phyloP scores from a whole-genome alignment of 1,140 invertebrate species.

The Parapsyche elsis region DNA sequence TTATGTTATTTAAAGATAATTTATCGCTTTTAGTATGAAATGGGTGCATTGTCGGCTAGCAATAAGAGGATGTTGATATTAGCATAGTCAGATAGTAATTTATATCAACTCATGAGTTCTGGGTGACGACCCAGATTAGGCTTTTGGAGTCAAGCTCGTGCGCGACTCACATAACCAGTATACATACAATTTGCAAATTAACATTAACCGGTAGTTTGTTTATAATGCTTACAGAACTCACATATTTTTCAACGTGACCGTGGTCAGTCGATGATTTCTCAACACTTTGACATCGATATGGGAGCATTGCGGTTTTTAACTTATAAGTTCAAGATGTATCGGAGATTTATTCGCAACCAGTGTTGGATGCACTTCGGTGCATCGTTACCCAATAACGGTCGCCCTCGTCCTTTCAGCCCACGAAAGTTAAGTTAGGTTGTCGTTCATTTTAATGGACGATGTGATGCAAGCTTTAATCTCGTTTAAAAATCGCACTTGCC shows the following conservation, averaged over 20 bases:
- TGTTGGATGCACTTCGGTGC: background rate
- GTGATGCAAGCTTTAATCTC: constrained; percentile 41
- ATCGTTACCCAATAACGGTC: constrained; percentile 1
- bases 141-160: too few relatives aligned
- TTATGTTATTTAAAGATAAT: too few relatives aligned
- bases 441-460: constrained; percentile 37
- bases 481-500: constrained; percentile 42
- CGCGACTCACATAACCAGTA: too few relatives aligned
- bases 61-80: background rate
- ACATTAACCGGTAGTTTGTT: too few relatives aligned
- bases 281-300: constrained; percentile 6
- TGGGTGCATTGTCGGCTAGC: background rate
- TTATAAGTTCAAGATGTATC: background rate
- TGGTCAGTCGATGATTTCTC: constrained; percentile 8
- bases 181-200: too few relatives aligned
- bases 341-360: background rate
- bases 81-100: background rate
- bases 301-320: background rate
- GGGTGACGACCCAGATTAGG: too few relatives aligned
- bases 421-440: constrained; percentile 30
- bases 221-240: too few relatives aligned
- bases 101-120: too few relatives aligned
- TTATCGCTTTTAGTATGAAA: too few relatives aligned
- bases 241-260: background rate
- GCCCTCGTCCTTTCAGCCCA: constrained; percentile 30